Base-by-base conservation (phyloP, 2,797 vertebrate genomes). In the Syngnathus rostellatus region DNA sequence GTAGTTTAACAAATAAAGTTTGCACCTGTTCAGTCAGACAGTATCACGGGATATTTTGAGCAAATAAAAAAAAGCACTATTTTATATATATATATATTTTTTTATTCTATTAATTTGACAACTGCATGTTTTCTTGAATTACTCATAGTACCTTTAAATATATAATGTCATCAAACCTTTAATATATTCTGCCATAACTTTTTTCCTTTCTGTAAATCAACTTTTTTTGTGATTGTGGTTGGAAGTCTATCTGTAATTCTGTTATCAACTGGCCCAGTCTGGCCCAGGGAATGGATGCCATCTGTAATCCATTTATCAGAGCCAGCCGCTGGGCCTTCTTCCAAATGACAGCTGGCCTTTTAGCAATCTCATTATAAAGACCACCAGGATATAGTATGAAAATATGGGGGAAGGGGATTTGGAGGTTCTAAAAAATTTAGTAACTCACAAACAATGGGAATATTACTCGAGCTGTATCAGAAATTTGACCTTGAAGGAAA, bases 251-350 rank as follows among this genome's bases (percentile, higher is more conserved):
- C 77, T 84, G 43, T 88, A 86, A 88, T 88, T 81, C 80, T 85
- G 83, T 88, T 88, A 88, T 88, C 83, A 82, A 80, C 81, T 83
- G 80, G 85, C 75, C 83, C 83, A 86, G 83, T 84, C 81, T 83
- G 75, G 85, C 83, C 77, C 45, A 51, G 64, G 77, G 81, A 78
- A 82, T 77, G 82, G 77, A 84, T 86, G 84, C 83, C 80, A 79
- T 83, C 80, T 83, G 68, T 88, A 86, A 86, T 86, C 83, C 80
- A 86, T 84, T 86, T 86, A 86, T 88, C 83, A 82, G 80, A 77
- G 76, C 58, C 14, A 70, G 76, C 80, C 70, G 62, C 78, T 74
- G 80, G 81, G 81, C 85, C 81, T 78, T 76, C 81, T 74, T 83
- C 83, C 86, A 86, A 84, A 84, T 83, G 83, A 86, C 85, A 85